Base-by-base conservation (phyloP, 1,140 invertebrate genomes). In the Aphelinus certus region DNA sequence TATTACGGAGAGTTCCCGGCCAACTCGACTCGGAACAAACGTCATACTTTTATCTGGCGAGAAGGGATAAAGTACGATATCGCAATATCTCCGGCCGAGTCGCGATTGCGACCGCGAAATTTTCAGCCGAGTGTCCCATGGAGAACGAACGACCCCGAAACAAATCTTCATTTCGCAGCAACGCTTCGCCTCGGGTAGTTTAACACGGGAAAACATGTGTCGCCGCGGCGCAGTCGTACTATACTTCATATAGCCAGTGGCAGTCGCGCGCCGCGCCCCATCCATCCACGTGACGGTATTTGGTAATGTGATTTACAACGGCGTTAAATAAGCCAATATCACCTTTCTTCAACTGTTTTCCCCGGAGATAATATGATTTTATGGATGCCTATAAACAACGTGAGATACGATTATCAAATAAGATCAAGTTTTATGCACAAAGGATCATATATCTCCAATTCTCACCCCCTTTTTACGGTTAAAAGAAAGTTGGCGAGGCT, bases 151-250 rank as follows among this genome's bases (percentile, higher is more conserved):
- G 70, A 73, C 73, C 79, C 69, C 68, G 77, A 77, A 81, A 82
- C 82, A 88, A 88, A 87, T 87, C 84, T 87, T 87, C 85, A 86
- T 88, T 85, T 82, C 76, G 80, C 67, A 73, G 47, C 10, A 55
- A 61, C 49, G 71, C 60, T 69, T 76, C 75, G 71, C 63, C 65
- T 62, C 26, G 53, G 66, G 60, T 72, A 75, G 64, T 78, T 82
- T 81, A 77, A 73, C 78, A 74, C 73, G 42, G 72, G 79, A 87
- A 84, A 86, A 86, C 87, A 88, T 86, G 82, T 88, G 87, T 88
- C 86, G 85, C 73, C 26, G 68, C 83, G 26, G 80, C 81, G 81
- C 81, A 86, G 83, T 87, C 86, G 85, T 87, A 88, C 87, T 86
- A 84, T 87, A 85, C 85, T 88, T 88, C 26, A 26, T 88, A 88